Conservation (phyloP, 2,888 invertebrate species). For the Drosophila meridionalis region DNA sequence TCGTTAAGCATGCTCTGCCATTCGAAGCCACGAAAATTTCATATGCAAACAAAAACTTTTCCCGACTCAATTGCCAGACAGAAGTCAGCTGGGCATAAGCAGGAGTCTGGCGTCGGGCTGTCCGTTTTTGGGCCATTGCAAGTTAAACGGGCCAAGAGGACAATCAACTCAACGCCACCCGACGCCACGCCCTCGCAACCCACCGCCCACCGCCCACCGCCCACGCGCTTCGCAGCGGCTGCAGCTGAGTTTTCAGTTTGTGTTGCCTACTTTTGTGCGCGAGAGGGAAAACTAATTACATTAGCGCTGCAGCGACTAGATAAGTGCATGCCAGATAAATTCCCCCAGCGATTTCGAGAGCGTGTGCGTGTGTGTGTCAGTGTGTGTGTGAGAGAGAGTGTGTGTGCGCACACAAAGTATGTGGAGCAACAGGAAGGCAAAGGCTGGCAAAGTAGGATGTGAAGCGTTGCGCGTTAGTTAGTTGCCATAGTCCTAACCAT, state of each 20-base stretch:
- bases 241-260: slow-evolving; percentile 19
- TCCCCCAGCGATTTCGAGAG: slow-evolving; percentile 4
- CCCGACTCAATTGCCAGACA: background rate
- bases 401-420: background rate
- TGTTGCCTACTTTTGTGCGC: slow-evolving; percentile 29
- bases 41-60: slow-evolving; percentile 1
- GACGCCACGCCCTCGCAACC: background rate
- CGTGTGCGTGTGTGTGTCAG: background rate
- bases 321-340: slow-evolving; percentile 37
- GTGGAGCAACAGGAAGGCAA: slow-evolving; percentile 12
- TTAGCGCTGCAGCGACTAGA: slow-evolving; percentile 45
- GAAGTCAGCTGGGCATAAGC: background rate
- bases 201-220: background rate
- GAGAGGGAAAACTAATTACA: slow-evolving; percentile 56
- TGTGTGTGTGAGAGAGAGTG: background rate
- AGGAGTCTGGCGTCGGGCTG: background rate
- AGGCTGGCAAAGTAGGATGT: slow-evolving; percentile 9
- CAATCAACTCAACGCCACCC: background rate
- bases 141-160: slow-evolving; percentile 9
- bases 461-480: slow-evolving; percentile 3
- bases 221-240: background rate
- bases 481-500: slow-evolving; percentile 26
- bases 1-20: slow-evolving; percentile 4
- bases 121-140: slow-evolving; percentile 1
- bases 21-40: background rate